Evolutionary conservation across 1,140 invertebrate genomes (phyloP).

Genomic region (Propsilocerus akamusi): DNA sequence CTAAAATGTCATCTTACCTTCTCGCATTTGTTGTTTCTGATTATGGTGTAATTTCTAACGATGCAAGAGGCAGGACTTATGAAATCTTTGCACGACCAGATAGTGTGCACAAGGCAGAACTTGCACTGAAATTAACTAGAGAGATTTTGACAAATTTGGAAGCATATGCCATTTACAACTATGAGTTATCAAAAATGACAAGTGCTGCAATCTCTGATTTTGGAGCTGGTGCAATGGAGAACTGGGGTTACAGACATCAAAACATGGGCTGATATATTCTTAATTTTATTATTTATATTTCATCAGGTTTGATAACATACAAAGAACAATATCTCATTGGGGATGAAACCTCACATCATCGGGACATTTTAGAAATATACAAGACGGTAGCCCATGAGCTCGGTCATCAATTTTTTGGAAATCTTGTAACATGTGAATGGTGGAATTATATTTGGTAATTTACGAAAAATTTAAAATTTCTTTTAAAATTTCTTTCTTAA

Average conservation of each 20-base stretch:
- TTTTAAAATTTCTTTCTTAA: background rate
- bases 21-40: constrained; percentile 51
- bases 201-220: constrained; percentile 62
- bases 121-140: background rate
- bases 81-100: constrained; percentile 32
- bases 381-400: constrained; percentile 35
- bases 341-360: constrained; percentile 11
- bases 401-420: constrained; percentile 51
- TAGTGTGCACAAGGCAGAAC: constrained; percentile 29
- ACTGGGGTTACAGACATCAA: background rate
- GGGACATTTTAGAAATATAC: background rate
- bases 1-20: constrained; percentile 56
- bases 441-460: constrained; percentile 20
- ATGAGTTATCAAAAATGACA: constrained; percentile 34
- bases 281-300: background rate
- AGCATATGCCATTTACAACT: constrained; percentile 28
- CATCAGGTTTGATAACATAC: background rate
- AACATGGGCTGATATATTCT: background rate
- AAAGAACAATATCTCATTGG: background rate
- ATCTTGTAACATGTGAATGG: constrained; percentile 39
- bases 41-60: constrained; percentile 20
- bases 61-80: constrained; percentile 24
- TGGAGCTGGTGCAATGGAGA: constrained; percentile 35
- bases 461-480: background rate
- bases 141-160: constrained; percentile 15